Evolutionary conservation across 1,140 invertebrate genomes (phyloP).

Genomic region (Cydia fagiglandana): DNA sequence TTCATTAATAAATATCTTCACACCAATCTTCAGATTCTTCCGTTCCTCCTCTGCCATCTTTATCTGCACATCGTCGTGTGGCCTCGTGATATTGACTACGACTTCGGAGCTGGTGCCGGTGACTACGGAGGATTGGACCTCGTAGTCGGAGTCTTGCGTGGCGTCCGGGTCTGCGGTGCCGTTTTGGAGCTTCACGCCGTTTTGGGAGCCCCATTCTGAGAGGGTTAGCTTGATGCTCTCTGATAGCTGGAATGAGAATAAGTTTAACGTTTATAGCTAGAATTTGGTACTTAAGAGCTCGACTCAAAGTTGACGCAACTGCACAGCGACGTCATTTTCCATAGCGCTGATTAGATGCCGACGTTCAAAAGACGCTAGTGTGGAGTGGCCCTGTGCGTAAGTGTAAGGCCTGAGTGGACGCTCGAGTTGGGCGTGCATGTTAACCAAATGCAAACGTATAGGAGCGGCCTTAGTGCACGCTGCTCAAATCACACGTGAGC

Average conservation of each 20-base stretch:
- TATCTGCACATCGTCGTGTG: conserved; percentile 79
- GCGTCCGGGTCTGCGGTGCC: conserved; percentile 47
- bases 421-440: too few species aligned
- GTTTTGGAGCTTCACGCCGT: conserved; percentile 53
- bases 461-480: too few species aligned
- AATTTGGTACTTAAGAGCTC: too few species aligned
- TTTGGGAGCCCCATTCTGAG: conserved; percentile 75
- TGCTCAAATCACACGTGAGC: too few species aligned
- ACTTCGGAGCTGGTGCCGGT: conserved; percentile 52
- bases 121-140: conserved; percentile 47
- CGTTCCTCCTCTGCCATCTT: conserved; percentile 82
- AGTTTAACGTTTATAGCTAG: too few species aligned
- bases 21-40: conserved; percentile 83
- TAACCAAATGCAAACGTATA: too few species aligned
- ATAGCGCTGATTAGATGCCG: too few species aligned
- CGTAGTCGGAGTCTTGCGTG: conserved; percentile 56
- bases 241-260: conserved; percentile 81
- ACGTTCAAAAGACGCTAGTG: too few species aligned
- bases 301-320: too few species aligned
- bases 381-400: too few species aligned
- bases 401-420: too few species aligned
- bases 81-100: conserved; percentile 70
- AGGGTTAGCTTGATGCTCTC: conserved; percentile 86
- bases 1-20: conserved; percentile 83
- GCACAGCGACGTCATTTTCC: too few species aligned